Evolutionary conservation across 2,888 invertebrate genomes (phyloP).

Genomic region (Clistopyga incitator): DNA sequence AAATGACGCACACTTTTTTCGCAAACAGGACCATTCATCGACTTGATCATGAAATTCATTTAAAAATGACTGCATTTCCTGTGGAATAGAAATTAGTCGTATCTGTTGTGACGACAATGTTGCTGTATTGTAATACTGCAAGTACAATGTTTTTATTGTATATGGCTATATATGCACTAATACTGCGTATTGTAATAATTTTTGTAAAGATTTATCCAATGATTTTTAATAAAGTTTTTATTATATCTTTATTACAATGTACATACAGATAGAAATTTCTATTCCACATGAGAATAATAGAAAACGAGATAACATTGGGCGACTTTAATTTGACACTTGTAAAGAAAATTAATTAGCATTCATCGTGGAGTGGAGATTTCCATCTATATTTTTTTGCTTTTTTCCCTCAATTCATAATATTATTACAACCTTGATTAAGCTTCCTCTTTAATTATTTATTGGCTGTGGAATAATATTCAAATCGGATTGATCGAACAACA

Average conservation of each 20-base stretch:
- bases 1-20: neutral
- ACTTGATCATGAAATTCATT: neutral
- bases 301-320: conserved; percentile 31
- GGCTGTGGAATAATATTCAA: neutral
- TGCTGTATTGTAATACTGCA: conserved; percentile 34
- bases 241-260: conserved; percentile 61
- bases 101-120: conserved; percentile 35
- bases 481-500: conserved; percentile 3
- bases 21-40: neutral
- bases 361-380: conserved; percentile 85
- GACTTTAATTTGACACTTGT: conserved; percentile 27
- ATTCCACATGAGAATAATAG: conserved; percentile 81
- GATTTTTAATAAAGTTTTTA: conserved; percentile 65
- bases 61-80: conserved; percentile 62
- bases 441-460: neutral
- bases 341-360: conserved; percentile 45
- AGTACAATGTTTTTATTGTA: conserved; percentile 39
- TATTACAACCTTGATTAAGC: neutral
- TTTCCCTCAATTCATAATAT: conserved; percentile 52
- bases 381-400: conserved; percentile 76
- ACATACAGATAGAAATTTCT: conserved; percentile 81
- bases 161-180: conserved; percentile 24
- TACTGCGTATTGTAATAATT: conserved; percentile 60
- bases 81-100: conserved; percentile 79
- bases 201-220: conserved; percentile 61